Base-by-base conservation (phyloP, 2,888 invertebrate genomes). In the Vandiemenella viatica region DNA sequence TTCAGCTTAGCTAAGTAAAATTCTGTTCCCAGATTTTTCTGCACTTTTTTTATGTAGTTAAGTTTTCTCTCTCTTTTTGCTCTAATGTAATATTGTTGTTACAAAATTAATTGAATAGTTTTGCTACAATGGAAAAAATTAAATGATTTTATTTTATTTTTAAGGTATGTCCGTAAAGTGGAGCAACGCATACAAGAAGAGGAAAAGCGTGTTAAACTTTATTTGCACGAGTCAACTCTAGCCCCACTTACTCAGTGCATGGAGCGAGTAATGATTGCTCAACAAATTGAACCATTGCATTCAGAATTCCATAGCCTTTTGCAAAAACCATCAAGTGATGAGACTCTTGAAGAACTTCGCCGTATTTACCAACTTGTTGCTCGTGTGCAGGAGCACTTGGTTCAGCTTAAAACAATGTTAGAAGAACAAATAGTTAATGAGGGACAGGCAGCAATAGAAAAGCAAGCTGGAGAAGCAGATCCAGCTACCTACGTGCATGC, bases 401-500 rank as follows among this genome's bases (percentile, higher is more conserved):
- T 83, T 46, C 90, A 95, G 63, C 69, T 98, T 59, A 79, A 89
- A 56, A 77, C 80, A 13, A 76, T 93, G 49, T 71, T 98, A 21
- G 96, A 98, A 68, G 80, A 80, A 55, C 96, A 98, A 67, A 96
- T 98, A 56, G 81, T 85, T 58, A 81, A 81, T 61, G 90, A 92
- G 69, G 93, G 93, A 3, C 76, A 87, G 53, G 80, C 85, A 56
- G 95, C 96, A 37, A 84, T 98, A 58, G 93, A 92, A 66, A 88
- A 89, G 67, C 89, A 90, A 64, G 90, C 90, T n/a, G 91, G 91
- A 59, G 75, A 80, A 45, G 95, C 92, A 83, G 97, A 97, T 70
- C 93, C 97, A 2, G 96, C 95, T 68, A 76, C 89, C 45, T 98
- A 97, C 67, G 95, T 98, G 37, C 92, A 86, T 60, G 95, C 95